Evolutionary conservation across 2,888 invertebrate genomes (phyloP).

Genomic region (Cybosia mesomella): DNA sequence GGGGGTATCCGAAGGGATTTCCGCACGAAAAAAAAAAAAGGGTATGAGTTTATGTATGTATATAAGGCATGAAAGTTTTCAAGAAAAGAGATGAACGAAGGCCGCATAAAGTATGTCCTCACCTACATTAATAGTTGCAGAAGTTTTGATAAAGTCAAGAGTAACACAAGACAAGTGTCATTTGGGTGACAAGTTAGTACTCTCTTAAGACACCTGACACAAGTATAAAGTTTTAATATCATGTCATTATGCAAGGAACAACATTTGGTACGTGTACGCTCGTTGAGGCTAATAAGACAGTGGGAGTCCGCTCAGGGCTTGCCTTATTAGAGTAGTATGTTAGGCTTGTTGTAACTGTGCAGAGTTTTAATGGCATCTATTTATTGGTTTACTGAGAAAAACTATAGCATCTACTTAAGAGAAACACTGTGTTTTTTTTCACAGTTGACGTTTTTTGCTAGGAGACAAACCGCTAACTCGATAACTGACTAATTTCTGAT

Average conservation of each 20-base stretch:
- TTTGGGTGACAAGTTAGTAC: conserved; percentile 45
- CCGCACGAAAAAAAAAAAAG: too few relatives aligned
- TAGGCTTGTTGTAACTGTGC: conserved; percentile 8
- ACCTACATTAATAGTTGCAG: conserved; percentile 30
- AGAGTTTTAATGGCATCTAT: background rate
- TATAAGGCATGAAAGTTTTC: background rate
- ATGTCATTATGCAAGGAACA: conserved; percentile 39
- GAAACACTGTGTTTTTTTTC: too few relatives aligned
- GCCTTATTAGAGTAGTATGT: conserved; percentile 16
- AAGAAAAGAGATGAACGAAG: background rate
- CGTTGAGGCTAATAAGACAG: conserved; percentile 52
- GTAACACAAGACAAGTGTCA: conserved; percentile 39
- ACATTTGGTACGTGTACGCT: conserved; percentile 43
- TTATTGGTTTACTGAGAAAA: background rate
- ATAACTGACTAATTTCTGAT: too few relatives aligned
- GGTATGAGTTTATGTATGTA: too few relatives aligned
- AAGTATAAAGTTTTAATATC: conserved; percentile 57
- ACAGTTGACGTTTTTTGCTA: background rate
- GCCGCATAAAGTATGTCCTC: conserved; percentile 1
- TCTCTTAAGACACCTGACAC: conserved; percentile 50
- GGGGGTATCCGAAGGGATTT: too few relatives aligned
- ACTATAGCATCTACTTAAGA: too few relatives aligned
- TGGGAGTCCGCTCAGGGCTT: conserved; percentile 42
- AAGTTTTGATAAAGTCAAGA: conserved; percentile 41
- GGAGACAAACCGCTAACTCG: too few relatives aligned